These are phyloP conservation scores for Manis javanica DNA, from an alignment of 2,797 vertebrate genomes.

Conservation along the genomic window DNA sequence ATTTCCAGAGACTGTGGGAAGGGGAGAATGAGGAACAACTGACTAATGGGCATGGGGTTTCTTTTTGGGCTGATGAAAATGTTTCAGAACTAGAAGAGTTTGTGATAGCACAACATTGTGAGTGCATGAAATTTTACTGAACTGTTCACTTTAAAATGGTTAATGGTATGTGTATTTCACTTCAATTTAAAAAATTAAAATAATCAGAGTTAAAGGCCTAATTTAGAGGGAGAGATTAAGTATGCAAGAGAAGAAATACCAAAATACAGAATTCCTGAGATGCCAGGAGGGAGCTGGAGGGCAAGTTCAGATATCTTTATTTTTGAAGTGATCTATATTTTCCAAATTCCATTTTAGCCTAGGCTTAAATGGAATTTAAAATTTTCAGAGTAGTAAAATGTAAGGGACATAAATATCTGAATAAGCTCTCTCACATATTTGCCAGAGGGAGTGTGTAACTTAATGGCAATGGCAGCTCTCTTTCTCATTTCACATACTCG, in stretches of 20 bases:
- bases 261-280: background rate
- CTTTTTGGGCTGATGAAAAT: background rate
- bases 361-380: background rate
- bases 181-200: background rate
- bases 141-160: background rate
- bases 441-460: background rate
- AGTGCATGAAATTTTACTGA: background rate
- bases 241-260: background rate
- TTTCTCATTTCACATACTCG: background rate
- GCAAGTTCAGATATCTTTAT: background rate
- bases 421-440: background rate
- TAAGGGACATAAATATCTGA: background rate
- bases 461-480: background rate
- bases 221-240: background rate
- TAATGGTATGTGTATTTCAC: background rate
- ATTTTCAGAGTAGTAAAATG: background rate
- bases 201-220: background rate
- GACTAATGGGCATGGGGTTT: background rate
- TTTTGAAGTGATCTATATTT: background rate
- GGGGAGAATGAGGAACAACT: accelerated
- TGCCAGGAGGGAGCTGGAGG: background rate
- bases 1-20: background rate
- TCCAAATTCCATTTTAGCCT: background rate
- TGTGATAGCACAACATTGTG: background rate
- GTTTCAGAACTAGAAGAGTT: background rate